A percentile compares a stretch with the other conserved stretches of the same genome.
These are phyloP conservation scores for Epinephelus cyanopodus DNA, from an alignment of 2,113 vertebrate genomes.

Conservation along the genomic window DNA sequence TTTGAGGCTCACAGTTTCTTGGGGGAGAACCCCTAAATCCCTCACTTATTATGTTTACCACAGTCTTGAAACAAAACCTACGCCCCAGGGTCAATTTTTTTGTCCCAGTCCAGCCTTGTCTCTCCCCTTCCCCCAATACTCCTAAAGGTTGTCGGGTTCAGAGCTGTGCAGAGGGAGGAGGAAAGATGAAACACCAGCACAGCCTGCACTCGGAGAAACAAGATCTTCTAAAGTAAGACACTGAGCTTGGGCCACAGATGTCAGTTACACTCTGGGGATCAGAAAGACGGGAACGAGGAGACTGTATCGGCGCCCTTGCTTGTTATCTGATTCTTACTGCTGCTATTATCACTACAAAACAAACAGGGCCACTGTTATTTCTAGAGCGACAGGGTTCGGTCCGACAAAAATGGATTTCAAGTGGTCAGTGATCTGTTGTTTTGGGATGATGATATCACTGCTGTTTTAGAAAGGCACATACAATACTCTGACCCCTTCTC, in stretches of 20 bases:
- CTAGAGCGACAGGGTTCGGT: conserved; percentile 22
- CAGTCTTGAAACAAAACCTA: too few relatives aligned
- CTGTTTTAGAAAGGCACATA: conserved; percentile 24
- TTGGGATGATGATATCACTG: not conserved
- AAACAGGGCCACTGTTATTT: conserved; percentile 43
- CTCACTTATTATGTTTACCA: too few relatives aligned
- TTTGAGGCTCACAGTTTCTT: too few relatives aligned
- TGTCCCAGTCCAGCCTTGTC: too few relatives aligned
- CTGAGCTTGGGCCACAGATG: conserved; percentile 27
- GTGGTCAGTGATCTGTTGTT: conserved; percentile 12
- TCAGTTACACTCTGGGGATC: conserved; percentile 50
- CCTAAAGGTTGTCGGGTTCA: conserved; percentile 21
- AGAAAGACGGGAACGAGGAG: conserved; percentile 51
- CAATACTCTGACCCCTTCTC: not conserved
- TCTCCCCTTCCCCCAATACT: not conserved
- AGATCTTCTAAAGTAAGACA: conserved; percentile 49
- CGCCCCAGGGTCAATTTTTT: too few relatives aligned
- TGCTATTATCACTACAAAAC: conserved; percentile 34
- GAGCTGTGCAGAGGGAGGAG: not conserved
- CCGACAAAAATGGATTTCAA: conserved; percentile 31
- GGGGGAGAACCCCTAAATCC: too few relatives aligned
- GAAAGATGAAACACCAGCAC: conserved; percentile 42
- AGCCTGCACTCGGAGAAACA: conserved; percentile 42
- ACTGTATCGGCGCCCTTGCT: conserved; percentile 35
- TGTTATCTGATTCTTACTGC: conserved; percentile 61